Percentiles rank a stretch among this genome's conserved stretches.
Evolutionary conservation across 2,113 vertebrate species (phyloP).

Genomic region (Eolophus roseicapilla): DNA sequence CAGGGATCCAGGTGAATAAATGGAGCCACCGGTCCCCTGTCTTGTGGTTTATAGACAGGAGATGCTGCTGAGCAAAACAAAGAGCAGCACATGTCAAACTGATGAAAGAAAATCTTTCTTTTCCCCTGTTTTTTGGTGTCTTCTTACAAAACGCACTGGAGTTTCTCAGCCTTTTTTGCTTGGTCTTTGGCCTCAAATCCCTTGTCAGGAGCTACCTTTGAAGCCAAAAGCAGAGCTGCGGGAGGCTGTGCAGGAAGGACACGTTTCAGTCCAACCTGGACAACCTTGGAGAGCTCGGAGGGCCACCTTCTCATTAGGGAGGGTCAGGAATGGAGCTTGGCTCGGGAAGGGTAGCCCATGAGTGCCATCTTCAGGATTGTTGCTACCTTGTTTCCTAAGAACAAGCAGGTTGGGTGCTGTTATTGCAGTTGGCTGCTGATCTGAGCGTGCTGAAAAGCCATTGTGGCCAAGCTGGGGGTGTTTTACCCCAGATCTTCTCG

Average conservation of each 20-base stretch:
- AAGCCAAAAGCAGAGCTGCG: neutral
- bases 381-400: neutral
- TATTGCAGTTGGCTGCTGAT: neutral
- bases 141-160: accelerated
- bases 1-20: neutral
- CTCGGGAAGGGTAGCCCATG: constrained; percentile 51
- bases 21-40: accelerated
- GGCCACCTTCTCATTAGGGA: neutral
- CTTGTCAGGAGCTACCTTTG: neutral
- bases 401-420: neutral
- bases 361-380: constrained; percentile 64
- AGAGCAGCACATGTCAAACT: neutral
- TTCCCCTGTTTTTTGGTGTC: neutral
- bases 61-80: neutral
- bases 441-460: neutral
- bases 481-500: neutral
- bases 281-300: neutral
- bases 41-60: neutral
- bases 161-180: neutral
- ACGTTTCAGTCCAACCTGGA: neutral
- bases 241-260: neutral
- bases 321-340: neutral
- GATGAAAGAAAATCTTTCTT: neutral
- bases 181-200: neutral
- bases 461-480: neutral